Base-by-base conservation (phyloP, 2,888 invertebrate species). In the Imbricaverruca yamaguchii region DNA sequence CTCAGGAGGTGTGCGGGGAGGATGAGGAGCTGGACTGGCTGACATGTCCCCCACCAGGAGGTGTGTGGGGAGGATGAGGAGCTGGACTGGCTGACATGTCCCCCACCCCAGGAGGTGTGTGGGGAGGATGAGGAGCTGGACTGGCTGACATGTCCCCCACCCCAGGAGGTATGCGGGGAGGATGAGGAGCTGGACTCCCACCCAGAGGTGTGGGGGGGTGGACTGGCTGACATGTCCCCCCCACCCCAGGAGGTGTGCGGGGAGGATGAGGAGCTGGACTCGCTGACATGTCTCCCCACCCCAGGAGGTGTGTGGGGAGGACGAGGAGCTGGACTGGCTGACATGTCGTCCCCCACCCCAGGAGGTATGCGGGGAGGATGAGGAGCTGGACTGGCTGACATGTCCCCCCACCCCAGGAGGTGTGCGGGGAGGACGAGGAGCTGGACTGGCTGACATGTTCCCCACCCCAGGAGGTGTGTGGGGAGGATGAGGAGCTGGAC, bases 81-180 rank as follows among this genome's bases (percentile, higher is more conserved):
- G 81, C 25, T 63, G 59, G 74, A 74, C 59, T 21, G 56, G 59
- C 59, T 81, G 81, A 39, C 18, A 25, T 39, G 6, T 74, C 63
- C n/a, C 55, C 53, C 39, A 61, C 63, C 39, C 77, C n/a, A n/a
- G 18, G 15, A 77, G 77, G 65, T 77, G 59, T 74, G 21, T 23
- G 78, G 77, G 15, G 81, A 77, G 18, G 77, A 81, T 21, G 63
- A 81, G 77, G 81, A 39, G 77, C 23, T 65, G 57, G 59, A 78
- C 21, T 63, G 57, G 13, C 65, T 77, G 61, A 15, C 25, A 18
- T 63, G 18, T 63, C 4, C 2, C 4, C 39, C 4, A 1, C 13
- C 1, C 18, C 18, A 18, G 18, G 63, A 63, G 8, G 63, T 63
- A n/a, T 63, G 63, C n/a, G 63, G 21, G 21, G 21, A 8, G 63